These are phyloP conservation scores for Orchesella cincta DNA, from an alignment of 1,140 invertebrate species.

Conservation along the genomic window DNA sequence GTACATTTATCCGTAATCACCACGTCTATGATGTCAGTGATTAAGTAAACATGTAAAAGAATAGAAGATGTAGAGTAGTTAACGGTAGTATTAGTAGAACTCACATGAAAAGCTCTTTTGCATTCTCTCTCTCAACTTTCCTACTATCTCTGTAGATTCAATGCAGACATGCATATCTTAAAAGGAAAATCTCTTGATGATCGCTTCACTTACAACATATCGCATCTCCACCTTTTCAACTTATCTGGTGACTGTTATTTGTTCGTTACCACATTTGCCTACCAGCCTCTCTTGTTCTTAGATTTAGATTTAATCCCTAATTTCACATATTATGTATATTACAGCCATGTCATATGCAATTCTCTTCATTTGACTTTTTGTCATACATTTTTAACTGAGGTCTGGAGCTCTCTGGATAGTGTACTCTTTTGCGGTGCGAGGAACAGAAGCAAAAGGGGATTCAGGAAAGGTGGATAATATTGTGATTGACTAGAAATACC, in stretches of 20 bases:
- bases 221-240: background rate
- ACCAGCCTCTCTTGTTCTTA: background rate
- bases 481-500: too few species aligned
- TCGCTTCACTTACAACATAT: background rate
- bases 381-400: too few species aligned
- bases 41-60: too few species aligned
- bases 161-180: constrained; percentile 14
- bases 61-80: too few species aligned
- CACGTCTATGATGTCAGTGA: too few species aligned
- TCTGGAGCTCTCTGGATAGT: too few species aligned
- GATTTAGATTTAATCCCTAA: background rate
- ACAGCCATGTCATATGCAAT: too few species aligned
- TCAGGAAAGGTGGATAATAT: too few species aligned
- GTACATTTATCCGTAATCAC: too few species aligned
- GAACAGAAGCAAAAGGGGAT: too few species aligned
- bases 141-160: background rate
- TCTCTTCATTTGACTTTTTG: background rate
- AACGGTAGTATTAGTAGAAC: too few species aligned
- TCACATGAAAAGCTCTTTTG: background rate
- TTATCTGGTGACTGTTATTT: background rate
- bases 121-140: background rate
- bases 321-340: background rate
- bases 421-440: too few species aligned
- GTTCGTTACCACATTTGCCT: background rate
- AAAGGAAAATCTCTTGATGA: constrained; percentile 15